These are phyloP conservation scores for Sericinus montela DNA, from an alignment of 2,888 invertebrate genomes.

Conservation along the genomic window DNA sequence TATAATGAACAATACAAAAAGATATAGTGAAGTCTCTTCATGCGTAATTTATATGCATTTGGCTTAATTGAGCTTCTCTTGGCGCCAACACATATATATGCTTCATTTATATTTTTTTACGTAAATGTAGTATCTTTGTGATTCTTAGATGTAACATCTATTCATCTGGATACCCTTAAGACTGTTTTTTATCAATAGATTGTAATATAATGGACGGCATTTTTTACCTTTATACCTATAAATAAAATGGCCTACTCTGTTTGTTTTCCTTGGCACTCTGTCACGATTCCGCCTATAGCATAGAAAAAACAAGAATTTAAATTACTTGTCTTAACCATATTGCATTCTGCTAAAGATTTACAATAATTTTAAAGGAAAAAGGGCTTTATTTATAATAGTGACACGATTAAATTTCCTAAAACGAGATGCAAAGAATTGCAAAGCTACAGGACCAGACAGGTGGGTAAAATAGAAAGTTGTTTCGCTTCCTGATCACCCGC, in stretches of 20 bases:
- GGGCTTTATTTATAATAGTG: conserved; percentile 23
- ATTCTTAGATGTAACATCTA: too few relatives aligned
- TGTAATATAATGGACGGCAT: conserved; percentile 20
- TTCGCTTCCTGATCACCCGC: conserved; percentile 73
- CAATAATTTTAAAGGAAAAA: conserved; percentile 20
- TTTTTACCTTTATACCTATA: conserved; percentile 33
- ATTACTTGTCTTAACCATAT: conserved; percentile 17
- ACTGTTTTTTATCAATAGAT: too few relatives aligned
- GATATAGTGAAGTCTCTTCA: too few relatives aligned
- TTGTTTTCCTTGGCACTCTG: conserved; percentile 15
- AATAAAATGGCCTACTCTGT: conserved; percentile 4
- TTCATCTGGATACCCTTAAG: too few relatives aligned
- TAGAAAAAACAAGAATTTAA: conserved; percentile 20
- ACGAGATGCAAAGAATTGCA: conserved; percentile 37
- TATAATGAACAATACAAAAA: too few relatives aligned
- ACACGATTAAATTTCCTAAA: conserved; percentile 35
- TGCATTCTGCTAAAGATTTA: conserved; percentile 2
- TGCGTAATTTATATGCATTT: too few relatives aligned
- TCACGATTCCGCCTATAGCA: conserved; percentile 18
- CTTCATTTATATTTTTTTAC: too few relatives aligned
- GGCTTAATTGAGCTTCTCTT: too few relatives aligned
- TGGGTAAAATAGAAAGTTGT: conserved; percentile 78
- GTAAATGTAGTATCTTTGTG: too few relatives aligned
- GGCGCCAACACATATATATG: too few relatives aligned
- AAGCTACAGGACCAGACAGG: conserved; percentile 69